Conservation (phyloP, 2,113 vertebrate species). For the Neodontobutis hainanensis region DNA sequence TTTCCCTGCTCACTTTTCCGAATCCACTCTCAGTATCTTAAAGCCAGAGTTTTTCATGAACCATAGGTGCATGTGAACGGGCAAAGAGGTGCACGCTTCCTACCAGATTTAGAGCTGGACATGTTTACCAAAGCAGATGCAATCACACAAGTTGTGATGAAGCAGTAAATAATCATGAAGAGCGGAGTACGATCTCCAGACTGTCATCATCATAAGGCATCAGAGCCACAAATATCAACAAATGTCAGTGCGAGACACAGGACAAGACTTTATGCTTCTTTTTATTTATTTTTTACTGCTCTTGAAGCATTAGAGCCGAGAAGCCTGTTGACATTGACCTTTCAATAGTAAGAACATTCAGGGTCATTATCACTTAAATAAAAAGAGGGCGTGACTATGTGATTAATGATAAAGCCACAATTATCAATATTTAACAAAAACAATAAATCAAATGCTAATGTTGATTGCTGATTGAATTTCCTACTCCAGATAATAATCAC, state of each 20-base stretch:
- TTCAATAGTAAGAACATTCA: constrained; percentile 26
- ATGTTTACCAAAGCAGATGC: constrained; percentile 29
- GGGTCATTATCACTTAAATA: neutral
- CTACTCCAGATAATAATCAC: no score
- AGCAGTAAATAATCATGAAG: constrained; percentile 53
- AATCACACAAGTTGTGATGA: constrained; percentile 22
- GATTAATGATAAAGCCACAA: neutral
- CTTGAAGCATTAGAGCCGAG: neutral
- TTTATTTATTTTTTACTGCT: constrained; percentile 23
- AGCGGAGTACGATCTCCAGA: constrained; percentile 30
- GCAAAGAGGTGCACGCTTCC: neutral
- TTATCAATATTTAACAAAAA: neutral
- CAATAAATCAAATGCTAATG: neutral
- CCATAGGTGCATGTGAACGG: constrained; percentile 12
- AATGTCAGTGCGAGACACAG: constrained; percentile 26
- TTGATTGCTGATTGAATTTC: no score
- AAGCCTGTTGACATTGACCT: constrained; percentile 32
- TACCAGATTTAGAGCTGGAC: constrained; percentile 29
- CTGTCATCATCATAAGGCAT: constrained; percentile 41
- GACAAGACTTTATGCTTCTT: no score
- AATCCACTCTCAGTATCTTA: constrained; percentile 72
- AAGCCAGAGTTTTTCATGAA: constrained; percentile 73
- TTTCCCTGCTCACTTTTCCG: constrained; percentile 18
- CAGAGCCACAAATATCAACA: constrained; percentile 49
- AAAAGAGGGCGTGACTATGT: neutral